Conservation (phyloP, 2,797 vertebrate species). For the Phrynocephalus forsythii region DNA sequence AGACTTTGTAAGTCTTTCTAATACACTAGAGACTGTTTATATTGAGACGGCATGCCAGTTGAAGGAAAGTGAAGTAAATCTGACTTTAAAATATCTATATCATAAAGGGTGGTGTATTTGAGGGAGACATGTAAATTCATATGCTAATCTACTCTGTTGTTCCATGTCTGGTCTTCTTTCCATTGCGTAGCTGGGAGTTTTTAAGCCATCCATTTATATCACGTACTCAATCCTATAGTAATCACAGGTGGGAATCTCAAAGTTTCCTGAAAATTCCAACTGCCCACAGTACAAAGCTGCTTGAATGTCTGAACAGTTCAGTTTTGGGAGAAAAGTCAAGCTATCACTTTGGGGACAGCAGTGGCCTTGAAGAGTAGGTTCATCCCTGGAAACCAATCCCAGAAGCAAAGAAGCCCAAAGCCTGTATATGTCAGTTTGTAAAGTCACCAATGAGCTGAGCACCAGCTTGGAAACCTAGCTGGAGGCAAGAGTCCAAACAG, state of each 20-base stretch:
- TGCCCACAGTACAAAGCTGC: not conserved
- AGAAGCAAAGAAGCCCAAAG: not conserved
- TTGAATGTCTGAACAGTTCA: not conserved
- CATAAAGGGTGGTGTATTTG: too few relatives aligned
- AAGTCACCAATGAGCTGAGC: not conserved
- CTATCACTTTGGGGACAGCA: not conserved
- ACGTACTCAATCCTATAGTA: too few relatives aligned
- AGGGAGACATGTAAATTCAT: too few relatives aligned
- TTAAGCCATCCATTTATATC: too few relatives aligned
- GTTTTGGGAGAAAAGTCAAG: not conserved
- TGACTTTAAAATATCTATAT: too few relatives aligned
- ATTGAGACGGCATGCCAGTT: too few relatives aligned
- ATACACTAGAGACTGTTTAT: too few relatives aligned
- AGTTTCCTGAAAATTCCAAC: not conserved
- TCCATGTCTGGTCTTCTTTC: too few relatives aligned
- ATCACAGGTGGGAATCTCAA: not conserved
- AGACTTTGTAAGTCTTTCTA: too few relatives aligned
- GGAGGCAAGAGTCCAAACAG: not conserved
- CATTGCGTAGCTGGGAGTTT: too few relatives aligned
- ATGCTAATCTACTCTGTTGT: too few relatives aligned
- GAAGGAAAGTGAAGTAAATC: too few relatives aligned
- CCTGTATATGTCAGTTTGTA: not conserved
- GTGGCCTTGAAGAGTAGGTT: not conserved
- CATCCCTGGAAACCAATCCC: not conserved
- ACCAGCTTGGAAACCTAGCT: not conserved